These are phyloP conservation scores for Netelia inedita DNA, from an alignment of 2,888 invertebrate genomes.

Conservation along the genomic window DNA sequence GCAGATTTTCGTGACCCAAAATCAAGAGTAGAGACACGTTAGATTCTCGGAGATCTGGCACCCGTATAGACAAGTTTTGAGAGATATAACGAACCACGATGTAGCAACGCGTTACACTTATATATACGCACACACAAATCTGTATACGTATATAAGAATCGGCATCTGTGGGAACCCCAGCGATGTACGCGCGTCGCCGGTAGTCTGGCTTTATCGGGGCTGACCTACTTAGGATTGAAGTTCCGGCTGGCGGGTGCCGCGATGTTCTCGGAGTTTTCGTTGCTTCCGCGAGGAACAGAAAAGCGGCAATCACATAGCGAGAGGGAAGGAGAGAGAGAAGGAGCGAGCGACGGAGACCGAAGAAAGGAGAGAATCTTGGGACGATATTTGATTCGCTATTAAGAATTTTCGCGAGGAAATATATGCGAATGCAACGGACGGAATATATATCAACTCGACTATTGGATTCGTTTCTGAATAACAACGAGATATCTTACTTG, in stretches of 20 bases:
- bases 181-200: slow-evolving; percentile 58
- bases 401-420: slow-evolving; percentile 63
- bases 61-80: slow-evolving; percentile 33
- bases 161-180: slow-evolving; percentile 27
- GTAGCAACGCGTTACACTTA: slow-evolving; percentile 1
- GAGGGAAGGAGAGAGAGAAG: not conserved
- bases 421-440: slow-evolving; percentile 8
- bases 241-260: slow-evolving; percentile 58
- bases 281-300: slow-evolving; percentile 63
- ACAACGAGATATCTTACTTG: not conserved
- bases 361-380: slow-evolving; percentile 52
- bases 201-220: slow-evolving; percentile 65
- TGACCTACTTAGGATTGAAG: slow-evolving; percentile 68
- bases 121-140: not conserved
- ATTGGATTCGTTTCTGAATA: slow-evolving; percentile 7
- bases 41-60: slow-evolving; percentile 31
- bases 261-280: slow-evolving; percentile 61
- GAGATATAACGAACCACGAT: slow-evolving; percentile 18
- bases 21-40: slow-evolving; percentile 1
- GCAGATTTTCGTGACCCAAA: slow-evolving; percentile 16
- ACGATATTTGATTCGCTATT: slow-evolving; percentile 61
- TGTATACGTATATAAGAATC: slow-evolving; percentile 17
- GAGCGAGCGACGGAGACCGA: slow-evolving; percentile 11
- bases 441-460: slow-evolving; percentile 21
- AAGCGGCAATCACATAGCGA: slow-evolving; percentile 42